These are phyloP conservation scores for Gadopsis marmoratus DNA, from an alignment of 2,797 vertebrate genomes.

Conservation along the genomic window DNA sequence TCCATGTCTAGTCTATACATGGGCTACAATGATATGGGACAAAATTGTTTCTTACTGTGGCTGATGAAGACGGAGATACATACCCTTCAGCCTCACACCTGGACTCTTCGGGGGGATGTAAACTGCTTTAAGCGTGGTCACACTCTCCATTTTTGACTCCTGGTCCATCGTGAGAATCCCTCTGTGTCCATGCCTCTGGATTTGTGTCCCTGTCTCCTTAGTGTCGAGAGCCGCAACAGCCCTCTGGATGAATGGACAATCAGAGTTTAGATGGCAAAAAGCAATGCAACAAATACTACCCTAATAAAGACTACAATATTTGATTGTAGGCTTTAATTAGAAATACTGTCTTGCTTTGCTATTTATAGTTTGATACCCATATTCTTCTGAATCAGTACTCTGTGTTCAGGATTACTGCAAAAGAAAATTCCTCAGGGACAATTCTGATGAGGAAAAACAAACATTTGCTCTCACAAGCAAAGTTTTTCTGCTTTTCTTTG, in stretches of 20 bases:
- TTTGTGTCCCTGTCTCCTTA: conserved; percentile 27
- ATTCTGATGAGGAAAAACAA: neutral
- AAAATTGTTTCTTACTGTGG: neutral
- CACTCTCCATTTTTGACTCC: conserved; percentile 64
- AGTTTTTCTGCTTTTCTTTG: neutral
- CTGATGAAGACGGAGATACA: conserved; percentile 26
- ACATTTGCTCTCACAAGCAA: neutral
- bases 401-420: neutral
- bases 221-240: conserved; percentile 54
- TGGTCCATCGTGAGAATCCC: conserved; percentile 71
- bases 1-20: neutral
- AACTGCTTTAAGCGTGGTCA: conserved; percentile 64
- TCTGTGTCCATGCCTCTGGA: conserved; percentile 67
- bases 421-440: neutral
- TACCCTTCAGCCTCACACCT: conserved; percentile 75
- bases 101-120: conserved; percentile 58
- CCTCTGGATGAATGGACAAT: conserved; percentile 54
- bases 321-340: neutral
- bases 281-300: neutral
- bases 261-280: neutral
- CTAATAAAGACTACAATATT: neutral
- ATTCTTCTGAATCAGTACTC: neutral
- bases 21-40: neutral
- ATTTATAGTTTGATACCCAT: neutral
- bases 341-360: neutral